phyloP scores from a whole-genome alignment of 2,113 vertebrate species.

The Brachypteracias leptosomus region DNA sequence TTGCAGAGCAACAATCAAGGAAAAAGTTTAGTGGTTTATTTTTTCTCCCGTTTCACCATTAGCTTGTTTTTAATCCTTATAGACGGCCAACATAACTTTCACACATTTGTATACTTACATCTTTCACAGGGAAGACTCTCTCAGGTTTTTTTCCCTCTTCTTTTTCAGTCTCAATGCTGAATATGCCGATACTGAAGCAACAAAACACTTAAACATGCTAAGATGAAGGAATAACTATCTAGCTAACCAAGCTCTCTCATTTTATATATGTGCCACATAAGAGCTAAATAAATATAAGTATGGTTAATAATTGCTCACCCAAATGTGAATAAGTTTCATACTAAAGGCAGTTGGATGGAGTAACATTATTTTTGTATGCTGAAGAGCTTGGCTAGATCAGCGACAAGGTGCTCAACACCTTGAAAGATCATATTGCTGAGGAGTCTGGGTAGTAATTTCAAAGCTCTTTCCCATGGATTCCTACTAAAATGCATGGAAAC shows the following conservation, averaged over 20 bases:
- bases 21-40: background rate
- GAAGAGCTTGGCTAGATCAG: background rate
- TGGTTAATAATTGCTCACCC: background rate
- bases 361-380: background rate
- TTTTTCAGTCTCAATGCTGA: background rate
- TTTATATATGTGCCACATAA: background rate
- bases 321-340: background rate
- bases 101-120: background rate
- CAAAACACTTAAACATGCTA: background rate
- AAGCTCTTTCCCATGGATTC: background rate
- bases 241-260: background rate
- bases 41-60: background rate
- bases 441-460: background rate
- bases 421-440: background rate
- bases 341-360: background rate
- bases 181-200: background rate
- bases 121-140: background rate
- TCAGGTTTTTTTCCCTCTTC: background rate
- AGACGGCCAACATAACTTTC: background rate
- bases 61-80: background rate
- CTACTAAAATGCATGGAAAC: background rate
- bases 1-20: background rate
- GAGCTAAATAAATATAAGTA: background rate
- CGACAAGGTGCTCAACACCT: background rate
- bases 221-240: background rate